Conservation (phyloP, 2,888 invertebrate genomes). For the Acanthosepion pharaonis region DNA sequence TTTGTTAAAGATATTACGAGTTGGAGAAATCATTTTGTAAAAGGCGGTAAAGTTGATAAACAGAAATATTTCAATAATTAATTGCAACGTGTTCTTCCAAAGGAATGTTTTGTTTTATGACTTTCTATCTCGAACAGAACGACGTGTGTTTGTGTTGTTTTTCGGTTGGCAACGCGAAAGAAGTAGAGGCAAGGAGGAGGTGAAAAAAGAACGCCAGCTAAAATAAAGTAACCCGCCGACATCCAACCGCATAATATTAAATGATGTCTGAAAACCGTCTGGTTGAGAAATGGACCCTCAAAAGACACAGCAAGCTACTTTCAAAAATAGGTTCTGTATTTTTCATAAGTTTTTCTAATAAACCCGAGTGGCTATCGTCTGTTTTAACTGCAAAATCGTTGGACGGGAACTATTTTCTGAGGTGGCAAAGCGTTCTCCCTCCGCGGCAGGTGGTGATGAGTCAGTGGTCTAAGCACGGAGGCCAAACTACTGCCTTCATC, state of each 20-base stretch:
- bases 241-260: background rate
- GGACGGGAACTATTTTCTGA: constrained; percentile 11
- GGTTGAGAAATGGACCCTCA: background rate
- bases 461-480: constrained; percentile 2
- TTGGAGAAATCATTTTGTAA: background rate
- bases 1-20: background rate
- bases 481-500: background rate
- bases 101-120: background rate
- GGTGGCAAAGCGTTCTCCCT: background rate
- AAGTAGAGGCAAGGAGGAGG: background rate
- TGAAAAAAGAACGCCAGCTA: background rate
- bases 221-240: background rate
- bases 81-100: background rate
- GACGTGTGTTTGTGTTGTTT: background rate
- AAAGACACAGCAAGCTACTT: constrained; percentile 1
- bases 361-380: background rate
- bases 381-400: constrained; percentile 33
- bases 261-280: constrained; percentile 17
- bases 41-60: background rate
- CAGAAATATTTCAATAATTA: background rate
- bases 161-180: background rate
- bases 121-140: background rate
- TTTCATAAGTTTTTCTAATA: constrained; percentile 33
- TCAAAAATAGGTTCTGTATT: background rate
- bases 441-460: constrained; percentile 33